Evolutionary conservation across 2,888 invertebrate genomes (phyloP), one percentile per base, ranked within the genome.

Genomic region (Apotomis capreana): DNA sequence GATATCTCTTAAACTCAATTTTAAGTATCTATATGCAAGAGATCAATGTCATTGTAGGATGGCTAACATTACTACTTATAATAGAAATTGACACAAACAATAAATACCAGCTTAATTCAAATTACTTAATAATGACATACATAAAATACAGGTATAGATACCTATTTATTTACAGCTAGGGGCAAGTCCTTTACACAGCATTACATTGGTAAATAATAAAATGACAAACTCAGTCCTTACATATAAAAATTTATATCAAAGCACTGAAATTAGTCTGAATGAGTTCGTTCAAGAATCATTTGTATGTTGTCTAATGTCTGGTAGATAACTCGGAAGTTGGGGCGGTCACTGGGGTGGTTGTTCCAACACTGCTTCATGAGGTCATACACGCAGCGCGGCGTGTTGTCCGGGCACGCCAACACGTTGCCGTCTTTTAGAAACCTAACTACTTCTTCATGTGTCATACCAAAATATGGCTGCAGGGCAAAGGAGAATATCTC

Each of bases 381-480:
- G 74, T 98, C 97, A 89, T 98, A 99, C 49, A 98, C 95, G 76
- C 96, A 95, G 46, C 96, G 92, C 0, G 98, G 98, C 58, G 98
- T 98, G 84, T 97, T 97, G 77, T 98, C 98, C 1, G 99, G 99
- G 84, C 97, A 97, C 62, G 96, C 95, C 64, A 99, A 95, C 59
- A 98, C 96, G 88, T 98, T 97, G 10, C 98, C 98, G 78, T 98
- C 98, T 88, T 98, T 98, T 69, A 99, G 95, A 91, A 97, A 98
- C 84, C 97, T 97, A 12, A 98, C 97, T 49, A 99, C 99, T 93
- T 99, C 98, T 87, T 98, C 98, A 85, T 99, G 99, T 10, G 98
- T 98, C 96, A 98, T 97, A 5, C 98, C 99, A 87, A 98, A 98
- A 85, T 99, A 99, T 8, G 99, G 99, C 89, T 99, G 99, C 75